phyloP scores from a whole-genome alignment of 2,797 vertebrate genomes.

The Prionace glauca region DNA sequence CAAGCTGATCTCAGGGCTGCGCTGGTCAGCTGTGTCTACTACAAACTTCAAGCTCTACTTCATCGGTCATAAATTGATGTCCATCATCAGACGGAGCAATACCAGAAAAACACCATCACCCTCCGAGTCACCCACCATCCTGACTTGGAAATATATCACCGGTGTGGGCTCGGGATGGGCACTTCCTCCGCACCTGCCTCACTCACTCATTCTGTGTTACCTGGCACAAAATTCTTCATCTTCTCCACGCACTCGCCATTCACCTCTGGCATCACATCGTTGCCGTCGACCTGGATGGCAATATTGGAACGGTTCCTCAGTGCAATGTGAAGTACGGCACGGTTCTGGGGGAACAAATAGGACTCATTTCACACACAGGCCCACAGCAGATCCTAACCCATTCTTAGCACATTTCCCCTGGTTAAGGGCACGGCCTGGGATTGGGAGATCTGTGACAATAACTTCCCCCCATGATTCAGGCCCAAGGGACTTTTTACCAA shows the following conservation, averaged over 20 bases:
- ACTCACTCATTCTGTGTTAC: slow-evolving; percentile 52
- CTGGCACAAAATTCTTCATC: slow-evolving; percentile 91
- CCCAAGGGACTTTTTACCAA: background rate
- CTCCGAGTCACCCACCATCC: too few relatives aligned
- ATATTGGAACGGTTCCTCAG: slow-evolving; percentile 86
- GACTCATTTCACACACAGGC: background rate
- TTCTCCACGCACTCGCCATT: slow-evolving; percentile 90
- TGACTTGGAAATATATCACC: too few relatives aligned
- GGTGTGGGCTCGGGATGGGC: too few relatives aligned
- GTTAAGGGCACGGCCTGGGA: background rate
- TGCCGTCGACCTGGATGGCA: slow-evolving; percentile 75
- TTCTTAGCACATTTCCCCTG: background rate
- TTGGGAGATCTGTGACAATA: background rate
- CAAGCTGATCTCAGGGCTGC: too few relatives aligned
- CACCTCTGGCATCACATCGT: slow-evolving; percentile 89
- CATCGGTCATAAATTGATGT: too few relatives aligned
- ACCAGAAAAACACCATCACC: too few relatives aligned
- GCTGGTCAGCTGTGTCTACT: too few relatives aligned
- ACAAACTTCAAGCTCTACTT: too few relatives aligned
- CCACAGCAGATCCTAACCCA: background rate
- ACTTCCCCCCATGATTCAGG: background rate
- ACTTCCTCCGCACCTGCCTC: background rate
- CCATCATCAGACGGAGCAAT: too few relatives aligned
- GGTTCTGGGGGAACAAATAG: slow-evolving; percentile 59
- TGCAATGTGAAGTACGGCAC: slow-evolving; percentile 88